Base-by-base conservation (phyloP, 2,888 invertebrate species). In the Papilio elwesi region DNA sequence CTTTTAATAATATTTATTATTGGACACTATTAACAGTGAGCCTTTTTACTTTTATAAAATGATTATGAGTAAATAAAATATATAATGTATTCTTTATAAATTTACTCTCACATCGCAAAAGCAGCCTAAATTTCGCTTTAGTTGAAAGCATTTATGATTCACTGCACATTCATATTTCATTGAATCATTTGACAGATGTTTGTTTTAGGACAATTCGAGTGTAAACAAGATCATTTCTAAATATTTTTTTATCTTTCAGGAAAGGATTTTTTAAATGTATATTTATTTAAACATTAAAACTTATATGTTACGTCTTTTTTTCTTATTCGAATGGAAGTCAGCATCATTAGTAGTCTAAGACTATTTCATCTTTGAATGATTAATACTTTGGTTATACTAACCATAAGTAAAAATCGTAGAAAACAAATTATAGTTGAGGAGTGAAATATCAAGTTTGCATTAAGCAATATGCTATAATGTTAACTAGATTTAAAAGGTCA, bases 261-360 rank as follows among this genome's bases (percentile, higher is more conserved):
- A 38, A 52, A 26, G 12, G 9, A 9, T 10, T 12, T 49, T 49
- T 53, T 13, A 36, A 57, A 57, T 36, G 6, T 57, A 10, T 57
- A 36, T 53, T 8, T 16, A 16, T 53, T 85, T n/a, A n/a, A 81
- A 80, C 72, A 78, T 9, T 7, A 13, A 26, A 57, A 9, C 26
- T 57, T 57, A 13, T 7, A 13, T 57, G 36, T 12, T 0, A 6
- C 57, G 0, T 55, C 6, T 6, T 55, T 11, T 2, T 53, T 53
- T 26, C 26, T 26, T 2, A 4, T 26, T 26, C 26, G 26, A 26
- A 26, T 26, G 26, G 26, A 26, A 2, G 4, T 26, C 26, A 26
- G 26, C 26, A 26, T 26, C 26, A 26, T 26, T 26, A 26, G 26
- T 26, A 26, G 4, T 26, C 26, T 26, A 26, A 26, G 4, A 26